Base-by-base conservation (phyloP, 2,888 invertebrate genomes). In the Caenorhabditis imperialis region DNA sequence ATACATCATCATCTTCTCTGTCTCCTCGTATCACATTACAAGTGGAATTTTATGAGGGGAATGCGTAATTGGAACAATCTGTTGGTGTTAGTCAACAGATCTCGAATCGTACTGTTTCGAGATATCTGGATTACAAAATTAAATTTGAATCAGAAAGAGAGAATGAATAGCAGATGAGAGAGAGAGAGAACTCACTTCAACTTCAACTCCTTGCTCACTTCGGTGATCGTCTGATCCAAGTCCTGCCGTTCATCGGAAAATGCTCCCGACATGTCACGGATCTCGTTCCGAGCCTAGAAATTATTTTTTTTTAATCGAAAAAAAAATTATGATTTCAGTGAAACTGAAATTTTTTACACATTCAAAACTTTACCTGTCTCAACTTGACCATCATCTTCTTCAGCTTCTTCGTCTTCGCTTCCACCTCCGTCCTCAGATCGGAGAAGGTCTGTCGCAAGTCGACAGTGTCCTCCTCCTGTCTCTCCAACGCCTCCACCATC, bases 351-450 rank as follows among this genome's bases (percentile, higher is more conserved):
- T 45, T 8, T n/a, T 6, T 5, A 5, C 25, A 48, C 57, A n/a
- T n/a, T n/a, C n/a, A n/a, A n/a, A n/a, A n/a, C n/a, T n/a, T n/a
- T n/a, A 63, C 75, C 54, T 77, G 72, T 75, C 73, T 60, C 48
- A 94, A 91, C 89, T 95, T 95, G 16, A 92, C 91, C 87, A 94
- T 93, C 87, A 97, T 83, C 69, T 96, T 94, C 87, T 95, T 94
- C 60, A 97, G 89, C 89, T 96, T 95, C 85, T 93, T 94, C 23
- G 96, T 94, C 89, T 98, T 99, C 65, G 94, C 92, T 88, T 99
- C 98, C 1, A 98, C 96, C 90, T 98, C 97, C 88, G 96, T 96
- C 88, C 96, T 95, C 63, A 99, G 90, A 54, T 93, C 94, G 8
- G 94, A 92, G 88, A 94, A 97, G 0, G 95, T 96, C 87, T 93